Percentiles rank a stretch among this genome's conserved stretches.
Evolutionary conservation across 2,113 vertebrate species (phyloP).

Genomic region (Pteropus alecto): DNA sequence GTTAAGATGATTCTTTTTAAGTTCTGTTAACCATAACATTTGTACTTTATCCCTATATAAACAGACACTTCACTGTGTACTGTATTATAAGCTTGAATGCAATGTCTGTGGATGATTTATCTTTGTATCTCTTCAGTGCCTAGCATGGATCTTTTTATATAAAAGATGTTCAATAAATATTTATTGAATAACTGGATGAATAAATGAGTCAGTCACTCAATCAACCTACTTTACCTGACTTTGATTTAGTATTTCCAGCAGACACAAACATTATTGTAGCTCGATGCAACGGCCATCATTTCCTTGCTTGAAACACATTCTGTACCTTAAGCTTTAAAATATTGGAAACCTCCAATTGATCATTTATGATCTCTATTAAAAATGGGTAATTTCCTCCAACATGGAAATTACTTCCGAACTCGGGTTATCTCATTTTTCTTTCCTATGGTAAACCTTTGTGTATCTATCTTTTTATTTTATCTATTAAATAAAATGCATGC

Average conservation of each 20-base stretch:
- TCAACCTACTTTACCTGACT: background rate
- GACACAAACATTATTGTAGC: background rate
- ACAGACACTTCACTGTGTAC: background rate
- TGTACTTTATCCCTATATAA: background rate
- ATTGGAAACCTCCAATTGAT: background rate
- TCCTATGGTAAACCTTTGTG: background rate
- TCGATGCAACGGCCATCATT: background rate
- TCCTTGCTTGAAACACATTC: background rate
- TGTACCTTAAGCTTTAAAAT: constrained; percentile 1
- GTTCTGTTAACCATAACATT: background rate
- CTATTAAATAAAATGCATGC: background rate
- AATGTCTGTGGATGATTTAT: background rate
- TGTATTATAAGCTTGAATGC: background rate
- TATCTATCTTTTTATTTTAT: background rate
- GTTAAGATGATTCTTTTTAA: background rate
- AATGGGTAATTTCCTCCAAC: background rate
- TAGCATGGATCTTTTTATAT: background rate
- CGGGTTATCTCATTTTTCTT: background rate
- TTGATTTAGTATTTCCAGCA: background rate
- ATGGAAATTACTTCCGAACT: background rate
- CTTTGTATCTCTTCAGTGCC: background rate
- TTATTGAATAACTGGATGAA: background rate
- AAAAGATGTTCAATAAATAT: background rate
- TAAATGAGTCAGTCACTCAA: background rate
- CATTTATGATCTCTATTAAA: background rate